A percentile compares a stretch with the other conserved stretches of the same genome.
Evolutionary conservation across 1,140 invertebrate genomes (phyloP).

Genomic region (Diorhabda elongata): DNA sequence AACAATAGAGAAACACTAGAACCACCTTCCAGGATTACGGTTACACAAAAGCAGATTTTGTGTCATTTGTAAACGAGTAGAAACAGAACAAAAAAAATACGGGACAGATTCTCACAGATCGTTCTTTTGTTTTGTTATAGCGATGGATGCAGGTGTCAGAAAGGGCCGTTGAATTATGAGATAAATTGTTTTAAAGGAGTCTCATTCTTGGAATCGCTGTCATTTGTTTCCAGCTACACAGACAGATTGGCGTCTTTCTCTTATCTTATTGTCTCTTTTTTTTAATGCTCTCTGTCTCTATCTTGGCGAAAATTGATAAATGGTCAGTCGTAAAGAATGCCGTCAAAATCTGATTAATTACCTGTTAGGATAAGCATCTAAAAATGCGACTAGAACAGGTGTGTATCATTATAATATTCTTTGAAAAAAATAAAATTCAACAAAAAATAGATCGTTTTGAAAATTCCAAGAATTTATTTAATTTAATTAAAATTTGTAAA

Average conservation of each 20-base stretch:
- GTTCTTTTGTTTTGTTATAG: background rate
- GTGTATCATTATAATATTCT: no score
- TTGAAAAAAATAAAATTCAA: no score
- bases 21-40: background rate
- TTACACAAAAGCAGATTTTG: background rate
- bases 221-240: background rate
- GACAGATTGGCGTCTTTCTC: slow-evolving; percentile 1
- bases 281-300: background rate
- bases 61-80: slow-evolving; percentile 2
- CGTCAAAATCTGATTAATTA: slow-evolving; percentile 2
- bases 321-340: background rate
- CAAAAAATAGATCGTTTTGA: no score
- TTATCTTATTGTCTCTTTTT: background rate
- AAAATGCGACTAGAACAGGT: no score
- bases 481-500: no score
- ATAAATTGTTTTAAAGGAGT: background rate
- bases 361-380: background rate
- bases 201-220: slow-evolving; percentile 1
- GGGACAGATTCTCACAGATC: background rate
- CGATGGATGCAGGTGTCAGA: slow-evolving; percentile 1
- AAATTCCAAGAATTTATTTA: no score
- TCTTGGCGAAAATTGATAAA: background rate
- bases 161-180: background rate
- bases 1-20: background rate
- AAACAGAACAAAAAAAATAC: background rate